Percentiles rank a stretch among this genome's conserved stretches.
Conservation (phyloP, 2,888 invertebrate genomes). For the Drosophila demipolita region DNA sequence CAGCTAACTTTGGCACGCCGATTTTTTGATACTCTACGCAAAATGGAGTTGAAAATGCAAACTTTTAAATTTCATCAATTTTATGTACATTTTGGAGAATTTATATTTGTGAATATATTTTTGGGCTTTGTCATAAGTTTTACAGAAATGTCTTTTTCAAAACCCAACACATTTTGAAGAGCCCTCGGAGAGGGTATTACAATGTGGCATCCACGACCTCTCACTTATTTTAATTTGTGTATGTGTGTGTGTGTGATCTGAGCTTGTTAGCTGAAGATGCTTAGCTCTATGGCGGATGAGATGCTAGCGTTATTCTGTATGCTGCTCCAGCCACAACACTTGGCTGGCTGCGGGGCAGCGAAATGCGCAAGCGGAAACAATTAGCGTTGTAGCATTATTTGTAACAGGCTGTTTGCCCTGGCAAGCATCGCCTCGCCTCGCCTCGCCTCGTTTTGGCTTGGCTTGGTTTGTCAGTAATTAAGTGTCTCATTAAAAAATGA, state of each 20-base stretch:
- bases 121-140: not conserved
- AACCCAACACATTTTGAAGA: not conserved
- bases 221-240: conserved; percentile 11
- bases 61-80: not conserved
- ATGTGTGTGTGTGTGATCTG: conserved; percentile 24
- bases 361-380: conserved; percentile 80
- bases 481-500: conserved; percentile 80
- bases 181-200: conserved; percentile 17
- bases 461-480: conserved; percentile 68
- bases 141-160: not conserved
- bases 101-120: not conserved
- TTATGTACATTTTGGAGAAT: not conserved
- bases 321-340: conserved; percentile 2
- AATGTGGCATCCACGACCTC: conserved; percentile 39
- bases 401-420: conserved; percentile 66
- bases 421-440: not conserved
- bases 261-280: conserved; percentile 21
- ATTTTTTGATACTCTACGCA: not conserved
- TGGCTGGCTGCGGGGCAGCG: conserved; percentile 36
- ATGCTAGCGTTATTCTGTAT: conserved; percentile 3
- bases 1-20: not conserved
- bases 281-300: conserved; percentile 25
- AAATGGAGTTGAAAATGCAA: not conserved
- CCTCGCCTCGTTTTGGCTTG: not conserved
- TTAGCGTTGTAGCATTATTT: conserved; percentile 79